These are phyloP conservation scores for Australoheros scitulus DNA, from an alignment of 2,113 vertebrate species.

Conservation along the genomic window DNA sequence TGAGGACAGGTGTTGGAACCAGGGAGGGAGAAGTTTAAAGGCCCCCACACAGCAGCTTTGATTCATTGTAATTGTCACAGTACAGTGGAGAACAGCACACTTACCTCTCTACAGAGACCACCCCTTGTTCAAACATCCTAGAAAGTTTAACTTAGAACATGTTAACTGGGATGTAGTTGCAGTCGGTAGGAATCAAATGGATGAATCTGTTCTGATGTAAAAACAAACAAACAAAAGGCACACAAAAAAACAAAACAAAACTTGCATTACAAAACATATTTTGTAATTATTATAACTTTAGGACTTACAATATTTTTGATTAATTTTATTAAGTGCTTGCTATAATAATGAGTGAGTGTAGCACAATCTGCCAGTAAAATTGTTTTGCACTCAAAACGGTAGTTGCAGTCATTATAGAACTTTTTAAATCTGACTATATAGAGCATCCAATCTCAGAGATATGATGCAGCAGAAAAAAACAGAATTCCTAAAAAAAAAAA, in stretches of 20 bases:
- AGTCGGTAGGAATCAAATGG: not conserved
- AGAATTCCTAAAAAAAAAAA: not conserved
- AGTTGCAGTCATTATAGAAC: slow-evolving; percentile 22
- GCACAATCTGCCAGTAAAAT: not conserved
- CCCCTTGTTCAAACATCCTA: not conserved
- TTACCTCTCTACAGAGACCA: slow-evolving; percentile 48
- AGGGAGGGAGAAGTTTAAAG: slow-evolving; percentile 57
- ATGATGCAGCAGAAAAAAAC: not conserved
- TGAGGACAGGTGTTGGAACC: slow-evolving; percentile 64
- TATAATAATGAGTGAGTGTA: slow-evolving; percentile 3
- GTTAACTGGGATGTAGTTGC: slow-evolving; percentile 2
- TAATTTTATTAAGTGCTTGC: not conserved
- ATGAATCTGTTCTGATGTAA: not conserved
- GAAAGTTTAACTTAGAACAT: slow-evolving; percentile 16
- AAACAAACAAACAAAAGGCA: not conserved
- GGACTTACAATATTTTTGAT: not conserved
- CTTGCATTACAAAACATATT: not conserved
- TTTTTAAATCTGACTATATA: not conserved
- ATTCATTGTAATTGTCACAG: slow-evolving; percentile 73
- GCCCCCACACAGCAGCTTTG: slow-evolving; percentile 57
- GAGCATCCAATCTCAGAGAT: not conserved
- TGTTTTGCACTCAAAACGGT: not conserved
- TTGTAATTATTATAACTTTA: not conserved
- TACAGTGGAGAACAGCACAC: slow-evolving; percentile 46
- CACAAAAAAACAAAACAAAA: not conserved